phyloP scores from a whole-genome alignment of 2,797 vertebrate genomes.

The Xiphorhynchus erythropygius region DNA sequence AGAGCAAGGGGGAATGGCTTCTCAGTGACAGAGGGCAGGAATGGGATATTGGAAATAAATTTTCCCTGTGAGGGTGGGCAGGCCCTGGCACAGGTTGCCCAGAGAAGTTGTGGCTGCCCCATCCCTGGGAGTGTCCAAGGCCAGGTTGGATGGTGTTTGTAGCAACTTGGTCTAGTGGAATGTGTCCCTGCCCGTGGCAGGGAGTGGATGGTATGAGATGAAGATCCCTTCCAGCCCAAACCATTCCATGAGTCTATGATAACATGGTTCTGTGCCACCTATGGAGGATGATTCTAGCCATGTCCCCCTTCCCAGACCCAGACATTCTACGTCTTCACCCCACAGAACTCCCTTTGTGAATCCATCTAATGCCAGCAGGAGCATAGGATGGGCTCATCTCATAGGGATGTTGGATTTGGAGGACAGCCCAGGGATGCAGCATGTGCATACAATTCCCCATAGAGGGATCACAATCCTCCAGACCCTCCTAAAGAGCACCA shows the following conservation, averaged over 20 bases:
- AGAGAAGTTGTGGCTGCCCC: not conserved
- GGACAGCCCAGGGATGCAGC: not conserved
- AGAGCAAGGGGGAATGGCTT: not conserved
- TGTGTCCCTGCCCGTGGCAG: not conserved
- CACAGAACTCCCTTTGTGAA: not conserved
- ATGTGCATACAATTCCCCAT: not conserved
- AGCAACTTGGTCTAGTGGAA: fast-evolving
- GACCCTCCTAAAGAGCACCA: fast-evolving
- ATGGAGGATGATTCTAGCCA: not conserved
- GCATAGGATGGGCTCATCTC: not conserved
- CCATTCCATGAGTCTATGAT: not conserved
- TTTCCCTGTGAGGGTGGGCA: not conserved
- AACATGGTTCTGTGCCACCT: not conserved
- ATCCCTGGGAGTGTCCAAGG: not conserved
- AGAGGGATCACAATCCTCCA: not conserved
- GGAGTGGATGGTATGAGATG: fast-evolving
- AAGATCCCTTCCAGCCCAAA: not conserved
- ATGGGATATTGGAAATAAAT: not conserved
- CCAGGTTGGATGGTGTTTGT: fast-evolving
- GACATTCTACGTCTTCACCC: not conserved
- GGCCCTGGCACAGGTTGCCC: not conserved
- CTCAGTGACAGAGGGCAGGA: not conserved
- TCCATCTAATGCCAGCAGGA: not conserved
- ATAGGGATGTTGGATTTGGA: not conserved
- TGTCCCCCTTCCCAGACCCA: fast-evolving